Evolutionary conservation across 2,888 invertebrate genomes (phyloP), one percentile per base, ranked within the genome.

Genomic region (Bellardia bayeri): DNA sequence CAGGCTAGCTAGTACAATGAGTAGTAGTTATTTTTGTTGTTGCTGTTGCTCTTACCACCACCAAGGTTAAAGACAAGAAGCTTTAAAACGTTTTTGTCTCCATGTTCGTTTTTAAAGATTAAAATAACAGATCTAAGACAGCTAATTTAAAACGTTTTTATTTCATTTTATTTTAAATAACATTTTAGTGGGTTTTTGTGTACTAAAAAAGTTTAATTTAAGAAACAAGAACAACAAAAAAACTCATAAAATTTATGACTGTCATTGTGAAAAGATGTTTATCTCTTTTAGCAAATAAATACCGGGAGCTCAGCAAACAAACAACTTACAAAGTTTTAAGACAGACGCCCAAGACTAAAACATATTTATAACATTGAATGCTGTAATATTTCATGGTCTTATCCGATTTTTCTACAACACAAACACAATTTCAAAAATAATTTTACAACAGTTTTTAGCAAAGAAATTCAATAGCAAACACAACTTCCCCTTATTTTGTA

Each of bases 41-140:
- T 37, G 61, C 68, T 86, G 88, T 33, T 33, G 33, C 6, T 37
- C 6, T 37, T 37, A 5, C 37, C 37, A 37, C 63, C 42, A 83
- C 64, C 87, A 85, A 85, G 83, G 88, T 86, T 86, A 86, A 86
- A 85, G 84, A 85, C 87, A 89, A 88, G 82, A 86, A 85, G 87
- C 78, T 76, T 82, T 80, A 87, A 89, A 89, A 85, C 54, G 68
- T 74, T 85, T 79, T 37, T 79, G 68, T 72, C n/a, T 23, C 56
- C 45, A 37, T 74, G 64, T 68, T 71, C 14, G 11, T 13, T 23
- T 74, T 42, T 75, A 66, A 81, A 83, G 69, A 80, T 87, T 69
- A 68, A 87, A 87, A 64, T 61, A 56, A 40, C 40, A 71, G 61
- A 81, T 76, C 61, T 79, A 54, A 78, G 54, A n/a, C 33, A 51